Conservation (phyloP, 23 tunicate species). For the Trididemnum clinides region DNA sequence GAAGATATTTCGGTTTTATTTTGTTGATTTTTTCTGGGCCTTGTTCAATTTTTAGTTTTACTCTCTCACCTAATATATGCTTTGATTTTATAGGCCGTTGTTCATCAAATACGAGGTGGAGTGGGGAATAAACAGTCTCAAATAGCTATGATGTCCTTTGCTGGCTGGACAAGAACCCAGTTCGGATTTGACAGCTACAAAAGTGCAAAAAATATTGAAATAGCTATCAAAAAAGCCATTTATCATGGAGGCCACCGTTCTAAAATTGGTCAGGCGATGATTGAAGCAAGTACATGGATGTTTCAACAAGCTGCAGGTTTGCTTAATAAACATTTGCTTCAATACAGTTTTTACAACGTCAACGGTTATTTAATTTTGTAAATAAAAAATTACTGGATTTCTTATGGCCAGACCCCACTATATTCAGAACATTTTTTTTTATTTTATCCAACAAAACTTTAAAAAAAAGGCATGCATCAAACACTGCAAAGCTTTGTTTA, state of each 20-base stretch:
- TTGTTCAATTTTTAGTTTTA: not conserved
- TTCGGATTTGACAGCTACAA: constrained; percentile 67
- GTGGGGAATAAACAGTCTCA: constrained; percentile 70
- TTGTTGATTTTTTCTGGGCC: not conserved
- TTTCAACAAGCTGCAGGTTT: constrained; percentile 91
- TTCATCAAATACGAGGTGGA: constrained; percentile 60
- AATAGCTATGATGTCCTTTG: constrained; percentile 91
- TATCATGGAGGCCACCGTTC: constrained; percentile 89
- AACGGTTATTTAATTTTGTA: too few species aligned
- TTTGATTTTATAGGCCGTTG: constrained; percentile 46
- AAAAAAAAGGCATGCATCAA: too few species aligned
- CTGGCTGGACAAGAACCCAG: constrained; percentile 57
- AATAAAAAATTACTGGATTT: too few species aligned
- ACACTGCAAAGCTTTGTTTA: too few species aligned
- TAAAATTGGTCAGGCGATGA: constrained; percentile 73
- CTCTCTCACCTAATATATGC: not conserved
- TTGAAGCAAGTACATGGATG: constrained; percentile 76
- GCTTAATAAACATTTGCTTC: too few species aligned
- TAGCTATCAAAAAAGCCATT: constrained; percentile 52
- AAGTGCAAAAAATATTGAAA: constrained; percentile 31
- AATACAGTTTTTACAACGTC: too few species aligned
- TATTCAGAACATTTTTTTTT: too few species aligned
- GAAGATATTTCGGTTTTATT: not conserved
- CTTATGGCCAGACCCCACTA: too few species aligned
- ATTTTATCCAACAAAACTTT: too few species aligned